Conservation (phyloP, 2,797 vertebrate genomes). For the Manis crassicaudata region DNA sequence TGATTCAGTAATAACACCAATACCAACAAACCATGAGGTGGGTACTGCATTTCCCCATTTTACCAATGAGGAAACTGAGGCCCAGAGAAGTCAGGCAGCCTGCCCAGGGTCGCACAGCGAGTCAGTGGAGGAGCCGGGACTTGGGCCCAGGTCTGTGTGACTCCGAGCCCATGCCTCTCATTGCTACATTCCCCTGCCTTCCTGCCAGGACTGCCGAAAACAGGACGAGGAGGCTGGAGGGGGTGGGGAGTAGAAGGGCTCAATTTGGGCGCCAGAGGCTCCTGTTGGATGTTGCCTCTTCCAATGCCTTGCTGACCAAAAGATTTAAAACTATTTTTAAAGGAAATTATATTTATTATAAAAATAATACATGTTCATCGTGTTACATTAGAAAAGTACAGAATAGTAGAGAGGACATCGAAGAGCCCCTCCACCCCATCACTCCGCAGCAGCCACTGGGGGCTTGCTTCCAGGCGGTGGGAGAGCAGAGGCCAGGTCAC, state of each 20-base stretch:
- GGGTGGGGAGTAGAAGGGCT: not conserved
- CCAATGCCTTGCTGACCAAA: not conserved
- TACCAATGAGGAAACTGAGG: not conserved
- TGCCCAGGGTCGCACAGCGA: not conserved
- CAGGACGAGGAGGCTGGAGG: not conserved
- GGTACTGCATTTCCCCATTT: not conserved
- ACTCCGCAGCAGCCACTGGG: not conserved
- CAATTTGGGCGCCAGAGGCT: not conserved
- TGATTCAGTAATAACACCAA: not conserved
- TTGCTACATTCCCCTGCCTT: not conserved
- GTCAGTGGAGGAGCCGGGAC: not conserved
- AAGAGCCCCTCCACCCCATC: not conserved
- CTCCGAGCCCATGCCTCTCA: not conserved
- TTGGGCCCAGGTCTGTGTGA: not conserved
- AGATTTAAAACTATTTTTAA: not conserved
- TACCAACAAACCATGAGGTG: not conserved
- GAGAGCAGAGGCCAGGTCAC: not conserved
- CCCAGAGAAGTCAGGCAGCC: not conserved
- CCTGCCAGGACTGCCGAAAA: not conserved
- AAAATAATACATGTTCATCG: not conserved
- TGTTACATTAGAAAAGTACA: constrained; percentile 1
- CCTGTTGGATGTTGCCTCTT: not conserved
- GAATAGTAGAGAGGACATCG: not conserved
- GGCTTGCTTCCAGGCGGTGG: not conserved
- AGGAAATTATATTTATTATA: not conserved